Conservation (phyloP, 2,113 vertebrate species). For the Lutjanus erythropterus region DNA sequence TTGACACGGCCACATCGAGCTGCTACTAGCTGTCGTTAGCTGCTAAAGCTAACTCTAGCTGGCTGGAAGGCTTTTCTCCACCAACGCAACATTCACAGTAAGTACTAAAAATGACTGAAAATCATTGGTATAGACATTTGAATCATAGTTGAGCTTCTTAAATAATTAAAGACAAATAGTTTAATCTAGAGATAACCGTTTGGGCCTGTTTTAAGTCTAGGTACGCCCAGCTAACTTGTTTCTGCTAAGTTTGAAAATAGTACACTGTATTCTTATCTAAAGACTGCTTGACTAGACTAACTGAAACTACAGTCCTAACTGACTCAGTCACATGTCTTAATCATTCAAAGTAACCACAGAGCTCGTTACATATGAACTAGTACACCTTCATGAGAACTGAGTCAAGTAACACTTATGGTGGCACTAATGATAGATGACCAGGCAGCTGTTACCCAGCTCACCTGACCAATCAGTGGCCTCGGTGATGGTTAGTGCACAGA, state of each 20-base stretch:
- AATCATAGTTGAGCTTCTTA: background rate
- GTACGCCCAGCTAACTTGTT: background rate
- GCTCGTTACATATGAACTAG: too few species aligned
- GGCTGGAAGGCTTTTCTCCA: conserved; percentile 30
- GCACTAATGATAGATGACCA: background rate
- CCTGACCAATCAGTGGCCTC: too few species aligned
- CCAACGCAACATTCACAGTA: conserved; percentile 52
- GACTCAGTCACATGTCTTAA: background rate
- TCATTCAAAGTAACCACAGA: background rate
- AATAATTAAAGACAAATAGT: too few species aligned
- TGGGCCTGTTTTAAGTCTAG: background rate
- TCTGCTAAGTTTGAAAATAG: background rate
- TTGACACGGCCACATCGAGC: background rate
- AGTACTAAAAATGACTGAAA: conserved; percentile 15
- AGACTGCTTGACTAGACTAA: too few species aligned
- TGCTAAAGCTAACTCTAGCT: conserved; percentile 58
- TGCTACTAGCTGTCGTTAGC: conserved; percentile 2
- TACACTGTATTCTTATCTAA: too few species aligned
- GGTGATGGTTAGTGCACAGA: background rate
- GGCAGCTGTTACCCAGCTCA: background rate
- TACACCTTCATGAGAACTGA: background rate
- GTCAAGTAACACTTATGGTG: background rate
- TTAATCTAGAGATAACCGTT: too few species aligned
- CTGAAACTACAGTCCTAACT: background rate
- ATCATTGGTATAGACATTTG: background rate